Base-by-base conservation (phyloP, 92 coral and sea anemone genomes). In the Palythoa caribaeorum region DNA sequence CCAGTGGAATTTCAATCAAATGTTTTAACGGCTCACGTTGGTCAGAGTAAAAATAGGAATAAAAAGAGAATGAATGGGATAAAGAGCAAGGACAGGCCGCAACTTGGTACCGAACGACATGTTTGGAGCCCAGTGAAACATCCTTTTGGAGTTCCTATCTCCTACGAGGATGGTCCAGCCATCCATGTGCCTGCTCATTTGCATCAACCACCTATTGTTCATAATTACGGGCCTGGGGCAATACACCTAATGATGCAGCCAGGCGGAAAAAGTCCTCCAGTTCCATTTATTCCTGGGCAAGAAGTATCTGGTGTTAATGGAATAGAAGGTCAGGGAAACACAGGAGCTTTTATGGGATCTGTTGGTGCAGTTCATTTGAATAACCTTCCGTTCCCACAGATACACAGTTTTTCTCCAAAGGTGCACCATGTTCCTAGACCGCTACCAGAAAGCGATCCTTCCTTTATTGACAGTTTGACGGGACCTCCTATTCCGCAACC, bases 31-130 rank as follows among this genome's bases (percentile, higher is more conserved):
- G 14, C 63, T 65, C 16, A 65, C 47, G 52, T 20, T 7, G 1
- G 75, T 21, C 5, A 28, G n/a, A 39, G 38, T 3, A 5, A 37
- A 66, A 47, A 81, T 81, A 16, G 20, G 14, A 48, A 68, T 15
- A 28, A 17, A 44, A 81, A 68, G 47, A 71, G 63, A 20, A 19
- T 48, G 17, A 52, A 37, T 8, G 70, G 11, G 37, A 28, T 72
- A 6, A 83, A 71, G 7, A 77, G 78, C 47, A 83, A 83, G 17
- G 39, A 51, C 7, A 77, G 71, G 52, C 55, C 63, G 44, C 91
- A 91, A 47, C 53, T 78, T 50, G 93, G 93, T 14, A 73, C 59
- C 15, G 88, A 88, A 74, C 84, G 93, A 35, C 91, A 91, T 28
- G 81, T 77, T 66, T 88, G 93, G 93, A 52, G 70, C 11, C 71